A percentile compares a stretch with the other conserved stretches of the same genome.
phyloP scores from a whole-genome alignment of 2,797 vertebrate genomes.

The Siniperca undulata region DNA sequence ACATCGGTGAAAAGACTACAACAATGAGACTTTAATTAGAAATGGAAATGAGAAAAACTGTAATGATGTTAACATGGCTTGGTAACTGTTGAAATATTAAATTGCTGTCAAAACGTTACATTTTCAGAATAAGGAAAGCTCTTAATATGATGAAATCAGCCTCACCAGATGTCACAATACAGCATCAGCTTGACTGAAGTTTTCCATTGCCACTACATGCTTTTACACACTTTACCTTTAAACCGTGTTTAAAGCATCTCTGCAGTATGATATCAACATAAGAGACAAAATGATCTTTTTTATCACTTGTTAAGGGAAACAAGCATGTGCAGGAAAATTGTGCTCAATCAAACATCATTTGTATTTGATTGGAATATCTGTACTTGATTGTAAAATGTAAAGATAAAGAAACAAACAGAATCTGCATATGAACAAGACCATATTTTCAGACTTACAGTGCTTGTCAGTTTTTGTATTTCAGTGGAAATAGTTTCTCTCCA shows the following conservation, averaged over 20 bases:
- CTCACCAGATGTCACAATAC: background rate
- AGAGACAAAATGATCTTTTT: background rate
- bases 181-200: background rate
- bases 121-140: background rate
- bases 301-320: background rate
- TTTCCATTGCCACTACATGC: background rate
- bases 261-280: background rate
- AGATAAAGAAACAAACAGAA: background rate
- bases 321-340: background rate
- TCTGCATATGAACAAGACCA: background rate
- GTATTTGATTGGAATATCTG: background rate
- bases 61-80: background rate
- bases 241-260: background rate
- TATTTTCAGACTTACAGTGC: background rate
- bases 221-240: background rate
- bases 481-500: slow-evolving; percentile 57
- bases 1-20: background rate
- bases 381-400: background rate
- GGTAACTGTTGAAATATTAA: background rate
- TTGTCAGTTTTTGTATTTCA: slow-evolving; percentile 32
- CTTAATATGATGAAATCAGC: background rate
- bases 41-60: background rate
- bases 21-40: background rate
- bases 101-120: background rate
- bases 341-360: background rate